Evolutionary conservation across 2,797 vertebrate genomes (phyloP).

Genomic region (Ambastaia sidthimunki): DNA sequence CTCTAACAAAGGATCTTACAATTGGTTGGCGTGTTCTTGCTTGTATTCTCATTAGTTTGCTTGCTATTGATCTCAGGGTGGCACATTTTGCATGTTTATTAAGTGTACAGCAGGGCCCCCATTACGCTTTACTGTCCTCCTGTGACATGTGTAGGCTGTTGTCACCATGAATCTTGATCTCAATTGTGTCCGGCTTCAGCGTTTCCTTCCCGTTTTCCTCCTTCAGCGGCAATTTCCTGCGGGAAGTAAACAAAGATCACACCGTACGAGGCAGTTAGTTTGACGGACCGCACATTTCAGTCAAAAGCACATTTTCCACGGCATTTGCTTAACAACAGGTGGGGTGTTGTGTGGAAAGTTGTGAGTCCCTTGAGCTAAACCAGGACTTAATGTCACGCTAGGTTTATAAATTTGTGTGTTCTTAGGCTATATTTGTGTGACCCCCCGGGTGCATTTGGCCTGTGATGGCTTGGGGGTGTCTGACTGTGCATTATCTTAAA

Average conservation of each 20-base stretch:
- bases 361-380: background rate
- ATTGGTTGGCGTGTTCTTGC: slow-evolving; percentile 55
- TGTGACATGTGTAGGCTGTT: slow-evolving; percentile 85
- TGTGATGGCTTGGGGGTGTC: background rate
- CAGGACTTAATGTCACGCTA: background rate
- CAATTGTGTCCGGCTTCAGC: slow-evolving; percentile 85
- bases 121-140: slow-evolving; percentile 86
- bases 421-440: background rate
- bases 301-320: slow-evolving; percentile 2
- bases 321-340: slow-evolving; percentile 13
- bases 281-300: slow-evolving; percentile 9
- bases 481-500: slow-evolving; percentile 32
- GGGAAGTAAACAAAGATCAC: slow-evolving; percentile 41
- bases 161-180: slow-evolving; percentile 87
- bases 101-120: slow-evolving; percentile 56
- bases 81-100: slow-evolving; percentile 53
- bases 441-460: background rate
- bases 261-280: slow-evolving; percentile 21
- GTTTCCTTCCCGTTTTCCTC: slow-evolving; percentile 88
- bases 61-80: slow-evolving; percentile 61
- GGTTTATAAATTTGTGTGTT: slow-evolving; percentile 6
- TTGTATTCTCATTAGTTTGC: slow-evolving; percentile 60
- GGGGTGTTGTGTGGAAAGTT: background rate
- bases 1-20: slow-evolving; percentile 56
- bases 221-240: slow-evolving; percentile 87